Evolutionary conservation across 2,888 invertebrate species (phyloP).

Genomic region (Metalampra italica): DNA sequence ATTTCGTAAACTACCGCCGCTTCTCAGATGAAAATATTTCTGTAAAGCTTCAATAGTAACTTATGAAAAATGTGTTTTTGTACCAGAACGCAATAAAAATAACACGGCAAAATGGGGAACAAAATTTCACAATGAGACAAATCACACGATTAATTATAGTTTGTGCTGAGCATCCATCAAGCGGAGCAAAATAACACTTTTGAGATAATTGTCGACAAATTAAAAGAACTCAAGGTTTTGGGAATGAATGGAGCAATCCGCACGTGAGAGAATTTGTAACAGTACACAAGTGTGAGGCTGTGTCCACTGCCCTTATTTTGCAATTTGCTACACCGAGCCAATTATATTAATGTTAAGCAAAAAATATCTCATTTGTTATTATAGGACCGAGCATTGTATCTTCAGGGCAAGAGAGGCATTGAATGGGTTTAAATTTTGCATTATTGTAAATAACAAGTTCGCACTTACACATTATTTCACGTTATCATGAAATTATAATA

Average conservation of each 20-base stretch:
- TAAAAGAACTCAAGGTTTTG: constrained; percentile 55
- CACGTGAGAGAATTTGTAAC: constrained; percentile 53
- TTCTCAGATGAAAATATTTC: no score
- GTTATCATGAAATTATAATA: no score
- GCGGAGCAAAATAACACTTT: constrained; percentile 2
- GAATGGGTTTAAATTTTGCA: neutral
- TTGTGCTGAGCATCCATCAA: constrained; percentile 4
- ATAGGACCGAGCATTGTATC: neutral
- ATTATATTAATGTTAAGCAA: constrained; percentile 3
- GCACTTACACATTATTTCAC: no score
- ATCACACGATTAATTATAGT: constrained; percentile 4
- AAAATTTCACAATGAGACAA: constrained; percentile 1
- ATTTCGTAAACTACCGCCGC: no score
- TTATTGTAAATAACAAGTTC: neutral
- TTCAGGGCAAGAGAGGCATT: neutral
- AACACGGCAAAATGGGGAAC: constrained; percentile 1
- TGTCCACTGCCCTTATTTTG: constrained; percentile 32
- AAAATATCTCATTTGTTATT: neutral
- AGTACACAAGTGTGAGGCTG: constrained; percentile 19
- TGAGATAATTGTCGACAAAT: constrained; percentile 24
- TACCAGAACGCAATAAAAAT: neutral
- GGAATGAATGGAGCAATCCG: constrained; percentile 36
- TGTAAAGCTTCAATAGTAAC: no score
- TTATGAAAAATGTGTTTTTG: no score
- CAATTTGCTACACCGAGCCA: constrained; percentile 29